Evolutionary conservation across 2,797 vertebrate genomes (phyloP), one percentile per base, ranked within the genome.

Genomic region (Cacajao melanocephalus): DNA sequence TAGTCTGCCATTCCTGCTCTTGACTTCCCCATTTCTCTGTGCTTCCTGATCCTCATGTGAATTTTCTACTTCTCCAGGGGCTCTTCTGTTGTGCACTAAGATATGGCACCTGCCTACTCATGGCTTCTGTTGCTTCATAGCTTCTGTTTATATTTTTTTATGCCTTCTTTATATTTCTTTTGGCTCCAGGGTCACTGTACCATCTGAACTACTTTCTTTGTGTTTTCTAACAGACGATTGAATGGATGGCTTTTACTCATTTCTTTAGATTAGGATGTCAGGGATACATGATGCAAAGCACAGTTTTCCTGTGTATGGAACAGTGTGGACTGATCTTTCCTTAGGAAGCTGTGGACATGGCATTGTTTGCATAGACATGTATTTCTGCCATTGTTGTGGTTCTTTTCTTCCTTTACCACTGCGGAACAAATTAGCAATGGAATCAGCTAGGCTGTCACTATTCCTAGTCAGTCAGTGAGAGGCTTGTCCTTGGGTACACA

Each of bases 101-200:
- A 24, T 1, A 39, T 28, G 39, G 15, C 36, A 33, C 15, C 13
- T 89, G 57, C 15, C 39, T 81, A 12, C 7, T 96, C 57, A 46
- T 24, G 44, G 70, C 52, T 78, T 88, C 73, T 96, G 70, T 52
- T 88, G 36, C 36, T 72, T 79, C 14, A 0, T 3, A 33, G 17
- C 67, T 84, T 82, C 93, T 78, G 58, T 46, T 83, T 39, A 22
- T 39, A 22, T 72, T 39, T 36, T 72, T 39, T 24, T 9, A 36
- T 72, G n/a, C 67, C 55, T 94, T 83, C 46, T 93, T 96, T 57
- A 4, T 79, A 36, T 96, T 91, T 76, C 12, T 50, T 88, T 92
- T 39, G 39, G 19, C 48, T 81, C 64, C 48, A 88, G 39, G 17
- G 36, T 52, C 73, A 89, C 83, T 24, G 44, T 39, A 33, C 28